phyloP scores from a whole-genome alignment of 2,797 vertebrate species.

The Knipowitschia caucasica region DNA sequence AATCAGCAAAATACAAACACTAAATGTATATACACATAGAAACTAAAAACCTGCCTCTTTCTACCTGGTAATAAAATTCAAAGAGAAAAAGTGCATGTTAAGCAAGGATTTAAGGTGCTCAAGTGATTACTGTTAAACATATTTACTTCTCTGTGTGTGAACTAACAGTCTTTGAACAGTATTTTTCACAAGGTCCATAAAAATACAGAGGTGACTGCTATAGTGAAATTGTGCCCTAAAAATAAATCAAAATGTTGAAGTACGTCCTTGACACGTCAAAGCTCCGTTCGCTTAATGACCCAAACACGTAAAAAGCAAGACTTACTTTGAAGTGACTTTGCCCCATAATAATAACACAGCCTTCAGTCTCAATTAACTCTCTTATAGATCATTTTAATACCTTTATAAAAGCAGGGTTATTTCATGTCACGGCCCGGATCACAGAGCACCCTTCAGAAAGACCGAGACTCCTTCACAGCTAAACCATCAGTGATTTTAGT shows the following conservation, averaged over 20 bases:
- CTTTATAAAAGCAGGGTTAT: constrained; percentile 17
- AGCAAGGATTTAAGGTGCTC: no score
- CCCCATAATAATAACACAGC: constrained; percentile 16
- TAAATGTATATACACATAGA: no score
- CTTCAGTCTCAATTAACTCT: constrained; percentile 43
- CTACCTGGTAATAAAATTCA: no score
- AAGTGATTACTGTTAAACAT: no score
- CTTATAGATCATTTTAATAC: constrained; percentile 36
- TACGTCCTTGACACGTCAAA: constrained; percentile 29
- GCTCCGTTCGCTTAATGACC: constrained; percentile 3
- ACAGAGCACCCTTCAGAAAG: constrained; percentile 19
- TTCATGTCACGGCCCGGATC: constrained; percentile 14
- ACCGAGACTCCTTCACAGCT: not conserved
- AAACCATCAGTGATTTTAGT: not conserved
- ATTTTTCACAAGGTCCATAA: no score
- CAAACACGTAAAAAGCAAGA: constrained; percentile 30
- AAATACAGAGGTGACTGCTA: not conserved
- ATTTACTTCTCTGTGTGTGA: no score
- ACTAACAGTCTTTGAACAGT: no score
- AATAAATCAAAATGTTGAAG: not conserved
- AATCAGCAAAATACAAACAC: no score
- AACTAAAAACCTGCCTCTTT: no score
- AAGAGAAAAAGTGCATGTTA: no score
- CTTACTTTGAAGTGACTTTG: constrained; percentile 48
- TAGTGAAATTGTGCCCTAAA: not conserved